Percentiles rank a stretch among this genome's conserved stretches.
Evolutionary conservation across 2,797 vertebrate species (phyloP).

Genomic region (Lerista edwardsae): DNA sequence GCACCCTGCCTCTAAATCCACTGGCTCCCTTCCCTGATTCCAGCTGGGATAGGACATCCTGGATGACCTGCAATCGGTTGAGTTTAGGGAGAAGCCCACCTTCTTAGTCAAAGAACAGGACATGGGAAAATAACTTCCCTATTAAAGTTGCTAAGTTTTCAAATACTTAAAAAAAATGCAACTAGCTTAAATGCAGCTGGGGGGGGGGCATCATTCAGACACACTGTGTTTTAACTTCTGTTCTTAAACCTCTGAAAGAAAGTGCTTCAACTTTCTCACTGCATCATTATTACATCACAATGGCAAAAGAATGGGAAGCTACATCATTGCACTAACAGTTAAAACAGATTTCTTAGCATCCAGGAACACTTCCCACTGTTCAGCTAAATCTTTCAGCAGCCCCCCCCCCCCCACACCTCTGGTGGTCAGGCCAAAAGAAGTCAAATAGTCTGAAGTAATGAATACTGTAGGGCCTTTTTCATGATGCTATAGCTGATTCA

Average conservation of each 20-base stretch:
- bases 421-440: constrained; percentile 75
- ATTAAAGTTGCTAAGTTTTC: no score
- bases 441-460: constrained; percentile 64
- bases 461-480: constrained; percentile 78
- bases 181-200: background rate
- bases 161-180: no score
- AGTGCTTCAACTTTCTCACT: constrained; percentile 30
- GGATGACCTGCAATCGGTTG: no score
- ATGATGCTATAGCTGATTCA: constrained; percentile 78
- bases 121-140: no score
- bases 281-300: background rate
- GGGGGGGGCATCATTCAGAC: background rate
- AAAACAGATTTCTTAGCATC: constrained; percentile 23
- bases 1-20: no score
- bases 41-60: no score
- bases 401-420: constrained; percentile 73
- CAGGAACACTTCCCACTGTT: constrained; percentile 51
- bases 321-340: constrained; percentile 21
- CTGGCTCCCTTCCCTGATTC: no score
- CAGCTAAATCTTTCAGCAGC: constrained; percentile 45
- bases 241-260: constrained; percentile 45
- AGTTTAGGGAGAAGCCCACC: no score
- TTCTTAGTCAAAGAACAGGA: no score
- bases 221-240: constrained; percentile 9
- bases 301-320: constrained; percentile 44